Conservation (phyloP, 1,140 invertebrate genomes). For the Dendrolimus kikuchii region DNA sequence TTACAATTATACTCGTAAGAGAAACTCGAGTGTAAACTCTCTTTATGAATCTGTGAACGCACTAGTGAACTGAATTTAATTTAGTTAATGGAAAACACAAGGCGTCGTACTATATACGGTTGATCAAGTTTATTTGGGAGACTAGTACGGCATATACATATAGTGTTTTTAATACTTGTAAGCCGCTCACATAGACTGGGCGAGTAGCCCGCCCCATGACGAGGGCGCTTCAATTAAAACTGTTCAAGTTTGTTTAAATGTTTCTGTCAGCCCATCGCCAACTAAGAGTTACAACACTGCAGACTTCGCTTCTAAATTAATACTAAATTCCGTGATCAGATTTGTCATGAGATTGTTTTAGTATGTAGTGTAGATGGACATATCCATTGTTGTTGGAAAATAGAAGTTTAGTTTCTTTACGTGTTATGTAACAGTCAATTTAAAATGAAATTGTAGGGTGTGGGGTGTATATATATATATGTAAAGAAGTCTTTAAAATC, state of each 20-base stretch:
- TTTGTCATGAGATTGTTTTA: not conserved
- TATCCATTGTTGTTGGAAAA: too few species aligned
- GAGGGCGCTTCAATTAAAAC: conserved; percentile 62
- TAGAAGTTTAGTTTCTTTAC: too few species aligned
- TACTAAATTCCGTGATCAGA: not conserved
- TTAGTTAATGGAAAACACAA: conserved; percentile 34
- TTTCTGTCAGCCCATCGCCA: conserved; percentile 39
- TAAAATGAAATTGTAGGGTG: too few species aligned
- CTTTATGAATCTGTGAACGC: conserved; percentile 26
- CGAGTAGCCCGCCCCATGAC: conserved; percentile 25
- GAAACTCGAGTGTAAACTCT: conserved; percentile 16
- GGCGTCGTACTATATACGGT: conserved; percentile 2
- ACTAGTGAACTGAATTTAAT: conserved; percentile 28
- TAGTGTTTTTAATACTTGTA: conserved; percentile 23
- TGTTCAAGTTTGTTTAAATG: conserved; percentile 59
- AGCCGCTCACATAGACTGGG: conserved; percentile 23
- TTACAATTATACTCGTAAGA: not conserved
- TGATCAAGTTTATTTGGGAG: conserved; percentile 13
- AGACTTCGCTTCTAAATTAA: conserved; percentile 20
- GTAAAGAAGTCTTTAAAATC: too few species aligned
- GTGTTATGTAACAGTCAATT: too few species aligned
- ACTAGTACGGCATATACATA: conserved; percentile 18
- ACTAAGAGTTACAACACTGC: conserved; percentile 17
- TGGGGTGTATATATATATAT: too few species aligned
- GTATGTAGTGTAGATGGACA: too few species aligned